Evolutionary conservation across 35 echinoderm and acorn worm genomes (phyloP), one percentile per base, ranked within the genome.

Genomic region (Patiria miniata): DNA sequence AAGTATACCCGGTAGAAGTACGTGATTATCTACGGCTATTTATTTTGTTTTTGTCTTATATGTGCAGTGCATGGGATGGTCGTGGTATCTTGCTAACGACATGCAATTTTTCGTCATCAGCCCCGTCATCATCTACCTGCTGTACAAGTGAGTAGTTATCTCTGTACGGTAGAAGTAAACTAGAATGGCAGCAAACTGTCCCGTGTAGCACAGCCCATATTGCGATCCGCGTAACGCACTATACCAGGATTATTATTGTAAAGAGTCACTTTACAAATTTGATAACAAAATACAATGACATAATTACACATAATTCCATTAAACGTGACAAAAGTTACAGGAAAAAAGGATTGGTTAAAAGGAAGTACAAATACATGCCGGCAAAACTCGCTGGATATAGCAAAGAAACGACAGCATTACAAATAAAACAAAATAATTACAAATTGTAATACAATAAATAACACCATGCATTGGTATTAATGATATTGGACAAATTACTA

Each of bases 101-200:
- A 90, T 90, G 87, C 87, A 90, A 79, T 90, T 90, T 38, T 83
- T 82, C 39, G 37, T 90, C 57, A 90, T 90, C 38, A 82, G 52
- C 51, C 87, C 87, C 21, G 12, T 90, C 42, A 47, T 83, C 17
- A 57, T 90, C 26, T 50, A 65, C 29, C 36, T 90, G 16, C 51
- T 90, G 58, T 90, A 83, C 40, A 82, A 90, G 87, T 90, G n/a
- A 90, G 87, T 90, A 36, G 14, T 73, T 14, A 0, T 28, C 26
- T 14, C 34, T 23, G 19, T 47, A 12, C 12, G 42, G 12, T 47
- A 47, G 12, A 47, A 6, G n/a, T n/a, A n/a, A n/a, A n/a, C n/a
- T n/a, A n/a, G 14, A 73, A 36, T 73, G 0, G 0, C 34, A 32
- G 57, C 29, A 73, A 73, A 68, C 21, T 68, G 60, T 57, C 22